Percentiles rank a stretch among this genome's conserved stretches.
Conservation (phyloP, 2,888 invertebrate species). For the Aporophyla nigra region DNA sequence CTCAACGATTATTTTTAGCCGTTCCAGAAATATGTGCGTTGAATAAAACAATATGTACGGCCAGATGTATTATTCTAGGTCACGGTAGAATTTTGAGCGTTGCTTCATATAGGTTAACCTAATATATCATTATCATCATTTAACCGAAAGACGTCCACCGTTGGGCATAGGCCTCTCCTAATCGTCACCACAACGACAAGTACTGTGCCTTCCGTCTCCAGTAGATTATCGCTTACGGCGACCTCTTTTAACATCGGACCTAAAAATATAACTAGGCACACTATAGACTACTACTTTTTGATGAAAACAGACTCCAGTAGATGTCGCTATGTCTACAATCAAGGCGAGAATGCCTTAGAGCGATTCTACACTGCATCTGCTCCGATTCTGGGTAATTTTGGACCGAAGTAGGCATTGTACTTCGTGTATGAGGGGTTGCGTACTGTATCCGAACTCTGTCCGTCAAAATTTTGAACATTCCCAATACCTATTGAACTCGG, state of each 20-base stretch:
- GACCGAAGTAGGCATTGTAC: too few species aligned
- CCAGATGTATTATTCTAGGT: constrained; percentile 5
- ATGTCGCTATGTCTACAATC: too few species aligned
- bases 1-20: constrained; percentile 12
- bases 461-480: too few species aligned
- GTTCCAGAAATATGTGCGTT: not conserved
- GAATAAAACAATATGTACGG: constrained; percentile 2
- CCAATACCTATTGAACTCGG: too few species aligned
- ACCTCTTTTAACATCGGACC: fast-evolving
- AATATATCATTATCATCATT: too few species aligned
- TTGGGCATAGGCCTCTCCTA: not conserved
- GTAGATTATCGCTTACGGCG: not conserved
- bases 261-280: not conserved
- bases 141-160: not conserved
- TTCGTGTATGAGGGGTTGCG: too few species aligned
- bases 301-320: not conserved
- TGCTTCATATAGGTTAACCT: not conserved
- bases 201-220: not conserved
- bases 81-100: not conserved
- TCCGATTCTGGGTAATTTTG: too few species aligned
- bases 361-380: too few species aligned
- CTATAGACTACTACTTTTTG: not conserved
- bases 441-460: too few species aligned
- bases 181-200: too few species aligned
- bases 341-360: not conserved